Evolutionary conservation across 2,797 vertebrate species (phyloP), one percentile per base, ranked within the genome.

Genomic region (Halcyon smyrnensis): DNA sequence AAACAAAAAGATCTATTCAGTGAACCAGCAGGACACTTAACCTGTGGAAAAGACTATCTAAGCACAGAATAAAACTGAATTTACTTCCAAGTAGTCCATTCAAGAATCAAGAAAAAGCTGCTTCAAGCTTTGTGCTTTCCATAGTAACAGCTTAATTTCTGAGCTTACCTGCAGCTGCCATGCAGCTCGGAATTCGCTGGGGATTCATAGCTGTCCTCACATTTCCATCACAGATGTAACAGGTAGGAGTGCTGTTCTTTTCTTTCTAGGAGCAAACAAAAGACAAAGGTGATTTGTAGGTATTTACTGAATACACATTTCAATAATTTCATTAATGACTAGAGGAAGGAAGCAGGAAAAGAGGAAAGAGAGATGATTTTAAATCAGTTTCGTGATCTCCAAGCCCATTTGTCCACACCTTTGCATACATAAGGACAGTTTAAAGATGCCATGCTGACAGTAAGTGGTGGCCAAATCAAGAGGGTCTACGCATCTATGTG

Each of bases 401-500:
- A 71, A 76, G 27, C 4, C 41, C 15, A 25, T 51, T 36, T 56
- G n/a, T 39, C 57, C 45, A 45, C 60, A 63, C 9, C 6, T 91
- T 65, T 28, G 5, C 15, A 30, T 8, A 28, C 5, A 2, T 17
- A 68, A 30, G 7, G 85, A 25, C 30, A 63, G 37, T 3, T 3
- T 56, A 65, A 67, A 27, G n/a, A 53, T 51, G 25, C 32, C 60
- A 56, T 6, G 11, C n/a, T 46, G 28, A 39, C 27, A 48, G 4
- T 20, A 76, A 25, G 5, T 1, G 1, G 25, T 36, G 17, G 8
- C 10, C 30, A 80, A 69, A 85, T 12, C 28, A 14, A 16, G 14
- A 73, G 9, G 11, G 11, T 21, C 43, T 63, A 18, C 28, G 2
- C 15, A 37, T 48, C 41, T 20, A 21, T 6, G 2, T 2, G 0